Evolutionary conservation across 2,113 vertebrate genomes (phyloP).

Genomic region (Noturus placidus): DNA sequence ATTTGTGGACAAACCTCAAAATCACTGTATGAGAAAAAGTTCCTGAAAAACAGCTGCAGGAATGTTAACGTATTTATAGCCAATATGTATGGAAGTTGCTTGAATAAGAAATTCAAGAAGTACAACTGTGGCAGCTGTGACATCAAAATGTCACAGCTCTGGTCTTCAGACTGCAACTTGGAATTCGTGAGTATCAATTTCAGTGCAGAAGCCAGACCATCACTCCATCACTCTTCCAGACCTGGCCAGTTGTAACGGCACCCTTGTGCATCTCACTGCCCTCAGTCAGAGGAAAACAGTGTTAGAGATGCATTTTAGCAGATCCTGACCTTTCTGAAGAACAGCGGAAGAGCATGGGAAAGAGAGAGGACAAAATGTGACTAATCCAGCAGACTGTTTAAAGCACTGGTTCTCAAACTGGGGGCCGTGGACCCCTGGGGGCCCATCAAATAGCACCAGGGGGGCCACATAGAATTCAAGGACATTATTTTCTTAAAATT

Average conservation of each 20-base stretch:
- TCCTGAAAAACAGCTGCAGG: slow-evolving; percentile 73
- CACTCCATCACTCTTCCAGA: slow-evolving; percentile 54
- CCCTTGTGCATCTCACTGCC: slow-evolving; percentile 45
- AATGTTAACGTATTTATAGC: slow-evolving; percentile 66
- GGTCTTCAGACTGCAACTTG: slow-evolving; percentile 52
- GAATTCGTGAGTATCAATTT: slow-evolving; percentile 71
- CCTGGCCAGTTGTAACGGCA: slow-evolving; percentile 56
- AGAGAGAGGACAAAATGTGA: slow-evolving; percentile 41
- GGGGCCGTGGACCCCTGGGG: too few species aligned
- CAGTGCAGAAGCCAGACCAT: slow-evolving; percentile 55
- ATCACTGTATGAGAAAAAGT: slow-evolving; percentile 62
- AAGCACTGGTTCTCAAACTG: too few species aligned
- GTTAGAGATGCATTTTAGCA: slow-evolving; percentile 44
- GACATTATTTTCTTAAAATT: too few species aligned
- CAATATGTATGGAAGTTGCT: slow-evolving; percentile 70
- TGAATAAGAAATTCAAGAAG: slow-evolving; percentile 72
- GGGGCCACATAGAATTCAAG: too few species aligned
- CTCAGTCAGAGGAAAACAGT: neutral
- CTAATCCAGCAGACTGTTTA: slow-evolving; percentile 10
- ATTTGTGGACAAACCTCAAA: slow-evolving; percentile 60
- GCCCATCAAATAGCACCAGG: too few species aligned
- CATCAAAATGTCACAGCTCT: slow-evolving; percentile 61
- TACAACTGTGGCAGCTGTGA: slow-evolving; percentile 73
- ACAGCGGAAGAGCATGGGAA: slow-evolving; percentile 6
- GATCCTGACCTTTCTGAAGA: slow-evolving; percentile 39